phyloP scores from a whole-genome alignment of 2,797 vertebrate genomes.

The Rousettus madagascariensis region DNA sequence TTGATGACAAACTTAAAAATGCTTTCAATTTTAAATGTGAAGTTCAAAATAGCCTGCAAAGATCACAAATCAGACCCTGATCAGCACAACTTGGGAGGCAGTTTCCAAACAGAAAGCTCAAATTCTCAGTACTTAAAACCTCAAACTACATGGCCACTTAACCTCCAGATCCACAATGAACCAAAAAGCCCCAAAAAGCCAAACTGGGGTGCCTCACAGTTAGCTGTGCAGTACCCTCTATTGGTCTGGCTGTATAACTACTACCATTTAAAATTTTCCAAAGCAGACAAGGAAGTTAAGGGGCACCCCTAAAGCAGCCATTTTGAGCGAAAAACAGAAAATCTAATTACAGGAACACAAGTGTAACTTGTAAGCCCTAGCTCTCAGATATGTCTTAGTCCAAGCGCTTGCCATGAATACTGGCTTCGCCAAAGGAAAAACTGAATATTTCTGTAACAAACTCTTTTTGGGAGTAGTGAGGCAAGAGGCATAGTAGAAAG shows the following conservation, averaged over 20 bases:
- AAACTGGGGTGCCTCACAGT: not conserved
- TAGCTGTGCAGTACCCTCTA: not conserved
- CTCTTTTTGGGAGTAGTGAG: not conserved
- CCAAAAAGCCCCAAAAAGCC: not conserved
- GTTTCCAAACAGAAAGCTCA: not conserved
- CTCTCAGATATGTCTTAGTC: not conserved
- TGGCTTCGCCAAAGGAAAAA: constrained; percentile 25
- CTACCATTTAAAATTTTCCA: not conserved
- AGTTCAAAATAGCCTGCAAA: not conserved
- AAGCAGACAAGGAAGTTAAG: not conserved
- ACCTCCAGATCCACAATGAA: constrained; percentile 10
- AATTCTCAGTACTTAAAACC: not conserved
- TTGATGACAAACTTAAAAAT: not conserved
- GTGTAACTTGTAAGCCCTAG: not conserved
- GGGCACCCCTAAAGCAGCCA: not conserved
- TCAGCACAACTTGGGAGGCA: not conserved
- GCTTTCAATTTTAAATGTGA: constrained; percentile 13
- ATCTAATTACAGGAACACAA: not conserved
- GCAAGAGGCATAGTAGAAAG: not conserved
- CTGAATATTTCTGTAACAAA: not conserved
- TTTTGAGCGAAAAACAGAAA: constrained; percentile 10
- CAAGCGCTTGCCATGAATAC: not conserved
- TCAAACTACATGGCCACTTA: not conserved
- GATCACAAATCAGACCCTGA: constrained; percentile 6
- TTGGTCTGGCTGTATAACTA: not conserved